Conservation (phyloP, 2,113 vertebrate genomes). For the Boulengeromyrus knoepffleri region DNA sequence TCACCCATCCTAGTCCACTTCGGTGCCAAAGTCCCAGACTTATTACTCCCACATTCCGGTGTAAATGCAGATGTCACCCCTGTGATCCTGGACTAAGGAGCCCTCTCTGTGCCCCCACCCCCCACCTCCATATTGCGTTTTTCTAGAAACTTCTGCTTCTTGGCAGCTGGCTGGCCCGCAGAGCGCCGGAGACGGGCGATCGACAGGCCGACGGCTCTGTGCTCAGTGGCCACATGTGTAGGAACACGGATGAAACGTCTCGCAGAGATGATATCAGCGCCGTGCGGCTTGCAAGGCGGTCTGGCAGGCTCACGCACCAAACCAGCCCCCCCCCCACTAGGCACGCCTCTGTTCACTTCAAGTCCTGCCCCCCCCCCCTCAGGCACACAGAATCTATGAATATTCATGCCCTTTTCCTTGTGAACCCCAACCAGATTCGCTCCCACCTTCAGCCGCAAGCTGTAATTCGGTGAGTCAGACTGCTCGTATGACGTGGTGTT, state of each 20-base stretch:
- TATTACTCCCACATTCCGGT: slow-evolving; percentile 23
- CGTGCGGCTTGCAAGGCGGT: not conserved
- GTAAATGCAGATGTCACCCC: not conserved
- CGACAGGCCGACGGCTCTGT: no score
- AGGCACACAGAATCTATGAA: not conserved
- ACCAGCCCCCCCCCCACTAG: not conserved
- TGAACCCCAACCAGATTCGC: not conserved
- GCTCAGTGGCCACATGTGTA: not conserved
- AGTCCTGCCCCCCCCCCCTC: not conserved
- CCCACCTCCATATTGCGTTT: not conserved
- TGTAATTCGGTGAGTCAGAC: not conserved
- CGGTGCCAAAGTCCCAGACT: slow-evolving; percentile 45
- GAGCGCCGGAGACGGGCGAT: not conserved
- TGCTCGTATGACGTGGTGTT: not conserved
- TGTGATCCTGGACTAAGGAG: not conserved
- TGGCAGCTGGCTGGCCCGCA: not conserved
- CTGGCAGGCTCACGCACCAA: not conserved
- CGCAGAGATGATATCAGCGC: slow-evolving; percentile 1
- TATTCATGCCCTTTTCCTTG: slow-evolving; percentile 4
- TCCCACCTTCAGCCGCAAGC: not conserved
- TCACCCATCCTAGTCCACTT: slow-evolving; percentile 51
- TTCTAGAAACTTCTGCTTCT: not conserved
- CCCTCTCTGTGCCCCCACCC: not conserved
- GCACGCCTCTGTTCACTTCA: not conserved
- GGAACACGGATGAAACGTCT: not conserved